Conservation (phyloP, 2,113 vertebrate species). For the Neotoma lepida region DNA sequence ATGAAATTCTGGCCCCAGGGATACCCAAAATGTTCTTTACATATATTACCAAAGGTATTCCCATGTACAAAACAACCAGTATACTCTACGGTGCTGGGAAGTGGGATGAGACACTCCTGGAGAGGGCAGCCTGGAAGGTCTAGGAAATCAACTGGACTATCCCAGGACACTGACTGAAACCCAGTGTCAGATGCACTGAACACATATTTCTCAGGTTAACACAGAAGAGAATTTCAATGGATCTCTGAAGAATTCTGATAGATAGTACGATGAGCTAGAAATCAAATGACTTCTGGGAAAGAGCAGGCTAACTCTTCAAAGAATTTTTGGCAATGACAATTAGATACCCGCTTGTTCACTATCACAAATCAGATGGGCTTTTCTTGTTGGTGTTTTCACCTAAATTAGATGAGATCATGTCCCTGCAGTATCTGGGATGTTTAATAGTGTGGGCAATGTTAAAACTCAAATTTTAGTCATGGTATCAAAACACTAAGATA, state of each 20-base stretch:
- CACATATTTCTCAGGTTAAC: neutral
- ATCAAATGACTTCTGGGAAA: conserved; percentile 10
- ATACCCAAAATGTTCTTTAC: conserved; percentile 33
- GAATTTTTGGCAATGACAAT: neutral
- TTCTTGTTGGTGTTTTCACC: neutral
- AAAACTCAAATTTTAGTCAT: conserved; percentile 16
- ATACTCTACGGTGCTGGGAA: neutral
- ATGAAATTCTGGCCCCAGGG: neutral
- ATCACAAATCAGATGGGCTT: neutral
- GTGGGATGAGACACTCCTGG: neutral
- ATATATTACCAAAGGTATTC: neutral
- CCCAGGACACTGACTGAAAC: neutral
- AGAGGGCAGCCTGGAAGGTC: neutral
- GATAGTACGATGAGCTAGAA: neutral
- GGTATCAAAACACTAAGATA: conserved; percentile 25
- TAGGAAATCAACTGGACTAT: neutral
- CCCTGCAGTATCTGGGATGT: neutral
- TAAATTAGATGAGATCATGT: neutral
- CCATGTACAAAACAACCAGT: neutral
- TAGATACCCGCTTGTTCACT: neutral
- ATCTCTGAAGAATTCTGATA: neutral
- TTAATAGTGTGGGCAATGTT: neutral
- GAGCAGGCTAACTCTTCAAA: neutral
- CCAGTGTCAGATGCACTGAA: neutral
- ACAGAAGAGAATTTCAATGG: neutral